Percentiles rank a stretch among this genome's conserved stretches.
Conservation (phyloP, 2,888 invertebrate species). For the Pheosia tremula region DNA sequence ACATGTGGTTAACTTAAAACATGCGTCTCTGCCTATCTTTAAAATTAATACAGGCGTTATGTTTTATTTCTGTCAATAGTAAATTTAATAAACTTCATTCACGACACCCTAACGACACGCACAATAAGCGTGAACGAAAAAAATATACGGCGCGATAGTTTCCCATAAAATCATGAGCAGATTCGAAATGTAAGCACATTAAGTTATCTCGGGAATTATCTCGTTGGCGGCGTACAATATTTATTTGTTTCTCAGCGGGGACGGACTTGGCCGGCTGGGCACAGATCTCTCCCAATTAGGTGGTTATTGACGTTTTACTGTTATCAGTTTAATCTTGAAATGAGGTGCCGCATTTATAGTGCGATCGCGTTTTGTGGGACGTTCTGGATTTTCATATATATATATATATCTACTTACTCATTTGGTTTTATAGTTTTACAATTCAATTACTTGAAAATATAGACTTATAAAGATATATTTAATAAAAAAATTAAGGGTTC, state of each 20-base stretch:
- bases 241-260: constrained; percentile 81
- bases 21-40: neutral
- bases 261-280: constrained; percentile 65
- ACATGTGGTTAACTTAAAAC: too few relatives aligned
- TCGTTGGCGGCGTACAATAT: constrained; percentile 79
- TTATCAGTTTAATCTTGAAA: constrained; percentile 77
- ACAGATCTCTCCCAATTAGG: constrained; percentile 82
- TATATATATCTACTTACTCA: too few relatives aligned
- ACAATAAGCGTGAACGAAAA: constrained; percentile 15
- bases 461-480: too few relatives aligned
- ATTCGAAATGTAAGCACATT: constrained; percentile 84
- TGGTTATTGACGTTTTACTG: constrained; percentile 84
- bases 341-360: constrained; percentile 71
- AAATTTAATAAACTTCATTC: neutral
- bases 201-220: constrained; percentile 82
- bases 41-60: neutral
- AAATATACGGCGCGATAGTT: constrained; percentile 66
- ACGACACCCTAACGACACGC: neutral
- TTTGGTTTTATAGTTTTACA: too few relatives aligned
- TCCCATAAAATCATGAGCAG: constrained; percentile 83
- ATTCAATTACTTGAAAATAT: too few relatives aligned
- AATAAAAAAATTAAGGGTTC: too few relatives aligned
- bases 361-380: constrained; percentile 12
- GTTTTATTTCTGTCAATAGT: neutral
- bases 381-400: neutral